A percentile compares a stretch with the other conserved stretches of the same genome.
These are phyloP conservation scores for Cephus pulcher DNA, from an alignment of 2,888 invertebrate species.

Conservation along the genomic window DNA sequence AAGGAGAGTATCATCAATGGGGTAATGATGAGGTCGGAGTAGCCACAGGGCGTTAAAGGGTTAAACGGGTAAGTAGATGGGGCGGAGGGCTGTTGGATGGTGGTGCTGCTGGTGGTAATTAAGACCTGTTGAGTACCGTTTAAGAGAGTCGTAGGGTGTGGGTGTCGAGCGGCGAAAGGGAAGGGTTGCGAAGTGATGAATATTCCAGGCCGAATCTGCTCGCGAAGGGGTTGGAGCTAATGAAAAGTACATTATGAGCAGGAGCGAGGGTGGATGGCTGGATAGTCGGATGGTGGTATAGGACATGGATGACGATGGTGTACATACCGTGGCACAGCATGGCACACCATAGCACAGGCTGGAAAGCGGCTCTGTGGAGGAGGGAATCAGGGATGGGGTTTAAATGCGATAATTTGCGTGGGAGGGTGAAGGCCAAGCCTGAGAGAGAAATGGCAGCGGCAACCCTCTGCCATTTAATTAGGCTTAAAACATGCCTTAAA, in stretches of 20 bases:
- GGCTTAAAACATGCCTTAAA: constrained; percentile 65
- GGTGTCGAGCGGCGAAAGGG: constrained; percentile 37
- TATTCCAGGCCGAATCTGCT: constrained; percentile 55
- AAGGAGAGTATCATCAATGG: not conserved
- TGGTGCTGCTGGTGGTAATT: constrained; percentile 43
- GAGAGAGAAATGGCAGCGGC: constrained; percentile 27
- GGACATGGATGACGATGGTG: constrained; percentile 12
- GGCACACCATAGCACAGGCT: not conserved
- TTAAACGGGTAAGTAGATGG: not conserved
- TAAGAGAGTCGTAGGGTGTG: constrained; percentile 28
- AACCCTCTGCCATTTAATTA: constrained; percentile 64
- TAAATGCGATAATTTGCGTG: constrained; percentile 64
- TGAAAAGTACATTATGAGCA: constrained; percentile 63
- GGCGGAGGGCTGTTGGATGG: not conserved
- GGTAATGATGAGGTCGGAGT: not conserved
- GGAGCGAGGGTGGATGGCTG: constrained; percentile 25
- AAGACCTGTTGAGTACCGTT: constrained; percentile 58
- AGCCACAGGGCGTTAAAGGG: not conserved
- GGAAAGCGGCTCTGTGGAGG: constrained; percentile 21
- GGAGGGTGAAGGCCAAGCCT: constrained; percentile 49
- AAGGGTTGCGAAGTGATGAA: constrained; percentile 62
- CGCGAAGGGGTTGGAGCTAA: constrained; percentile 55
- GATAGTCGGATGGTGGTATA: constrained; percentile 31
- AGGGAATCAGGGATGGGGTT: constrained; percentile 37
- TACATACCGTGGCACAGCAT: not conserved